These are phyloP conservation scores for Gymnogyps californianus DNA, from an alignment of 2,113 vertebrate genomes.

Conservation along the genomic window DNA sequence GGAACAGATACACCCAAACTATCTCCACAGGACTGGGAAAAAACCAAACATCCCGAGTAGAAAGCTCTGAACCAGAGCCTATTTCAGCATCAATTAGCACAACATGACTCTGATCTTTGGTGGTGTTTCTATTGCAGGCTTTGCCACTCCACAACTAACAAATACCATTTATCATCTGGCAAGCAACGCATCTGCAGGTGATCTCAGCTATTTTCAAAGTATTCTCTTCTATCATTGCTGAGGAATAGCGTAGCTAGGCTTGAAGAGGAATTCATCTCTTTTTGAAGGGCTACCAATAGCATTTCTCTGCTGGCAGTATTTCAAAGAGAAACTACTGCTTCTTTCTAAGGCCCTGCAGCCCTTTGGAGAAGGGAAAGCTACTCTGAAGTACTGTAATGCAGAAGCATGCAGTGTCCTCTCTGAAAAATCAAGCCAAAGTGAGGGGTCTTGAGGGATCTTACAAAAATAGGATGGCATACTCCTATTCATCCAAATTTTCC, in stretches of 20 bases:
- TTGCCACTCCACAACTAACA: neutral
- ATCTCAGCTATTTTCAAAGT: neutral
- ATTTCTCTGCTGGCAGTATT: neutral
- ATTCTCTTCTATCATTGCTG: neutral
- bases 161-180: neutral
- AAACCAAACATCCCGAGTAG: neutral
- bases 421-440: neutral
- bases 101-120: neutral
- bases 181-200: neutral
- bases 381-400: neutral
- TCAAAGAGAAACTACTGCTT: neutral
- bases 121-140: neutral
- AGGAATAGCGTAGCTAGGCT: neutral
- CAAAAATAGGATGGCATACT: neutral
- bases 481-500: neutral
- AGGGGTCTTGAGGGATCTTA: neutral
- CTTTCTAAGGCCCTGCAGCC: neutral
- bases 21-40: neutral
- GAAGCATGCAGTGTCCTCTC: neutral
- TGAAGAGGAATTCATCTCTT: neutral
- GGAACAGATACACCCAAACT: neutral
- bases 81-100: neutral
- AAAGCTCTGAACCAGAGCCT: neutral
- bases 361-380: neutral
- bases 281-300: neutral